These are phyloP conservation scores for Tapirus terrestris DNA, from an alignment of 2,113 vertebrate genomes.

Conservation along the genomic window DNA sequence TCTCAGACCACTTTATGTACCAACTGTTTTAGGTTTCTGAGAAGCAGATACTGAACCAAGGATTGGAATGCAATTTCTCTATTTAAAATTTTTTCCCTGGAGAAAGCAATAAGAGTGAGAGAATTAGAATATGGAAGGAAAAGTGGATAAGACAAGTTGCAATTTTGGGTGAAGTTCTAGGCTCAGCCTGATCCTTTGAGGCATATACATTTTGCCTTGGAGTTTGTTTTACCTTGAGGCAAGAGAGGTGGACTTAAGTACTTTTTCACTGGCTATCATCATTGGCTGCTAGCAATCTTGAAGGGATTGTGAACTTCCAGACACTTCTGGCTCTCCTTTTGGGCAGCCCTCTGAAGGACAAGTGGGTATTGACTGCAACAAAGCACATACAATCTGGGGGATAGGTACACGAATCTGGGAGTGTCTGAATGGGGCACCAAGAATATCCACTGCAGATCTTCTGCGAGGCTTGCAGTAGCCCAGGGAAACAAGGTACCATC, in stretches of 20 bases:
- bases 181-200: neutral
- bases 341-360: neutral
- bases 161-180: neutral
- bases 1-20: neutral
- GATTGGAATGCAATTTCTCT: neutral
- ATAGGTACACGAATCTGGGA: neutral
- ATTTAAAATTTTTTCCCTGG: neutral
- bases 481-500: neutral
- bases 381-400: neutral
- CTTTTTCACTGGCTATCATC: neutral
- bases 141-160: neutral
- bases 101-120: neutral
- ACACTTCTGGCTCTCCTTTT: neutral
- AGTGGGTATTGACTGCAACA: neutral
- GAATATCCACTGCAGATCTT: neutral
- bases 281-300: too few species aligned
- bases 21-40: neutral
- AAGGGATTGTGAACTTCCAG: neutral
- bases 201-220: neutral
- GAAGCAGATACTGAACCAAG: neutral
- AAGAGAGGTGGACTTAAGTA: neutral
- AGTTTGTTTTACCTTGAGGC: neutral
- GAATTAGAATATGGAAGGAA: neutral
- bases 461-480: neutral
- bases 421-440: neutral